Base-by-base conservation (phyloP, 2,113 vertebrate genomes). In the Pterocles burchelli region DNA sequence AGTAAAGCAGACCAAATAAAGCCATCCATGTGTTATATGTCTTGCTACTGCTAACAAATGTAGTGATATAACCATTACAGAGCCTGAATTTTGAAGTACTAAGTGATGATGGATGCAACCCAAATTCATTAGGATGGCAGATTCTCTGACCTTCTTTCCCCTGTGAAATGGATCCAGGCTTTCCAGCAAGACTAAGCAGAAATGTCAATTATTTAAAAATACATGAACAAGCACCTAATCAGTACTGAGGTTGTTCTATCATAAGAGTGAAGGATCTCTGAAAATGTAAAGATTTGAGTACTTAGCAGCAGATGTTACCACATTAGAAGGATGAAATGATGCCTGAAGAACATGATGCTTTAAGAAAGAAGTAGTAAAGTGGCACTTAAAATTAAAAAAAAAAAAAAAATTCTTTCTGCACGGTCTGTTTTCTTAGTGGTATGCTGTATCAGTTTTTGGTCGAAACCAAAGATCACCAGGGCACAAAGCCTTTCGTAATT, bases 1-100 rank as follows among this genome's bases (percentile, higher is more conserved):
- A 82, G 73, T 34, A 82, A 89, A 96, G 73, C 85, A 95, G 90
- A 75, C 41, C 11, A 36, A 65, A 16, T 34, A 65, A 86, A 93
- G 55, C 1, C 22, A 80, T 29, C 12, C 2, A 1, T 54, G 86
- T 91, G 66, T 66, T 76, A 11, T 29, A 34, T 2, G 22, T n/a
- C 71, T 76, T 78, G 18, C 48, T 88, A 3, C 43, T 68, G 83
- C 55, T 62, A 34, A 57, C 51, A 85, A 58, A 78, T 49, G 20
- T 46, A 55, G 34, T 45, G n/a, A 63, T 45, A 7, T 7, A 52
- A 45, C 36, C 79, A 67, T 52, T 17, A 28, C 9, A 57, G 63
- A 43, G 43, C 48, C 57, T 77, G 41, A 43, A 63, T 89, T 78
- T 59, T 85, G 49, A 76, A 80, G 43, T 24, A 67, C 6, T 7